phyloP scores from a whole-genome alignment of 1,140 invertebrate genomes.

The Hormaphis cornu region DNA sequence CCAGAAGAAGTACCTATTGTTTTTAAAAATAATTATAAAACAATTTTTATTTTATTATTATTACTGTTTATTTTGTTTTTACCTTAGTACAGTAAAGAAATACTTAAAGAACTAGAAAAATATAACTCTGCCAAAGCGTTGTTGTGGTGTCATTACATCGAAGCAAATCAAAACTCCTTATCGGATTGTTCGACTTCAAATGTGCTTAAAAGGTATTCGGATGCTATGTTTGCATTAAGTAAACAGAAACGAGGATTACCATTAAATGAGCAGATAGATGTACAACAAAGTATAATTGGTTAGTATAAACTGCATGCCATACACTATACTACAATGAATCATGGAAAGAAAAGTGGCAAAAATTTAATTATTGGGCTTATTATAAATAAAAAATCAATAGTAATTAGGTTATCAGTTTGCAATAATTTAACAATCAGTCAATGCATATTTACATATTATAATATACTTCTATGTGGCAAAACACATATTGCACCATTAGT shows the following conservation, averaged over 20 bases:
- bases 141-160: slow-evolving; percentile 44
- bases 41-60: background rate
- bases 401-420: too few relatives aligned
- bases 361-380: too few relatives aligned
- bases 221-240: slow-evolving; percentile 21
- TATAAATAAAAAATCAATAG: too few relatives aligned
- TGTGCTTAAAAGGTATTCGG: slow-evolving; percentile 28
- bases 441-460: too few relatives aligned
- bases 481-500: too few relatives aligned
- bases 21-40: background rate
- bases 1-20: slow-evolving; percentile 41
- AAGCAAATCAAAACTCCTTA: slow-evolving; percentile 18
- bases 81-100: background rate
- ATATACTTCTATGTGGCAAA: too few relatives aligned
- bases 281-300: slow-evolving; percentile 14
- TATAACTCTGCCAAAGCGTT: slow-evolving; percentile 38
- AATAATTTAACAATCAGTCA: too few relatives aligned
- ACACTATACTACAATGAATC: too few relatives aligned
- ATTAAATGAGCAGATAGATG: background rate
- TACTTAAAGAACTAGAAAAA: slow-evolving; percentile 20
- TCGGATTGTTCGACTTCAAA: slow-evolving; percentile 8
- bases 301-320: too few relatives aligned
- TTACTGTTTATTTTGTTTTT: background rate
- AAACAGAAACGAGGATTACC: slow-evolving; percentile 11
- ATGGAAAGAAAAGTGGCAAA: too few relatives aligned